These are phyloP conservation scores for Scolopax bukidnonensis DNA, from an alignment of 2,797 vertebrate genomes.

Conservation along the genomic window DNA sequence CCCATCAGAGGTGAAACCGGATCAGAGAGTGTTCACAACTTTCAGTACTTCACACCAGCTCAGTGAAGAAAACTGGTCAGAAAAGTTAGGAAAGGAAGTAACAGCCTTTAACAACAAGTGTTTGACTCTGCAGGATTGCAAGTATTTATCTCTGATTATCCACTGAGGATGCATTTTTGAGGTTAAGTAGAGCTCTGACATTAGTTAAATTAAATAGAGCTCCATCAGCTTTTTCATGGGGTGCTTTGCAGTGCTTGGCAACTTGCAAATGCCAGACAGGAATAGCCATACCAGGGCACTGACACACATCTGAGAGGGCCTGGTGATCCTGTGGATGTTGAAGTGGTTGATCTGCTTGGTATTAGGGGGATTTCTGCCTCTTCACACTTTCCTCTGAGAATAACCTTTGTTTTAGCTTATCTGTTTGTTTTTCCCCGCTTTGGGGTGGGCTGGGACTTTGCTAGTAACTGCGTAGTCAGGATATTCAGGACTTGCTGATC, in stretches of 20 bases:
- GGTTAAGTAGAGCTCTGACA: not conserved
- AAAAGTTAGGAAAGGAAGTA: not conserved
- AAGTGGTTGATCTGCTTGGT: not conserved
- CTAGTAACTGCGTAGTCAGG: not conserved
- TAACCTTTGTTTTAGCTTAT: not conserved
- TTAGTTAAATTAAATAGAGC: not conserved
- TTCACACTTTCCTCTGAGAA: not conserved
- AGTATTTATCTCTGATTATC: conserved; percentile 26
- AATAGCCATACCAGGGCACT: rapidly evolving
- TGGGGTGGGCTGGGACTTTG: not conserved
- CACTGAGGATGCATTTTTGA: not conserved
- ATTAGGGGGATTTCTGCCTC: not conserved
- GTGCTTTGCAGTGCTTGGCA: not conserved
- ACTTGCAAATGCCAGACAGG: not conserved
- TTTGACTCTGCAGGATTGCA: not conserved
- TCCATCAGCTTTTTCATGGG: not conserved
- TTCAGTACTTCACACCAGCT: not conserved
- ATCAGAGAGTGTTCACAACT: not conserved
- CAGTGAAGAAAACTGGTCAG: not conserved
- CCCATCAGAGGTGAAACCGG: not conserved
- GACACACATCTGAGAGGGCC: not conserved
- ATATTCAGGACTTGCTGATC: not conserved
- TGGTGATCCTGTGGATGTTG: rapidly evolving
- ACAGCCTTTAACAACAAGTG: not conserved
- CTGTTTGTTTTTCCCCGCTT: not conserved